Evolutionary conservation across 2,113 vertebrate species (phyloP), one percentile per base, ranked within the genome.

Genomic region (Corvus hawaiiensis): DNA sequence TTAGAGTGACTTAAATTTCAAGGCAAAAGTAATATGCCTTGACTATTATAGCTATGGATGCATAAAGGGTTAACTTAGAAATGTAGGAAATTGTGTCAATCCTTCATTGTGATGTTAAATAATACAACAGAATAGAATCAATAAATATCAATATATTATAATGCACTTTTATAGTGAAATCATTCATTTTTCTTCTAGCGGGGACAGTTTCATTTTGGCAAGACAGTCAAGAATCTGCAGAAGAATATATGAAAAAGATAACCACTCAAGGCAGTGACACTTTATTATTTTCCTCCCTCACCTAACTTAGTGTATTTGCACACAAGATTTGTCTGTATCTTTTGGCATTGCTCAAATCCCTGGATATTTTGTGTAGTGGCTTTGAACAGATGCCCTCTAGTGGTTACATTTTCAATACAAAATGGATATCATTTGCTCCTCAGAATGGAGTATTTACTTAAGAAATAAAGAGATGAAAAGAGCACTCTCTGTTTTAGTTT

Each of bases 381-480:
- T 96, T 96, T 88, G 91, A 95, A 89, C 55, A 80, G 63, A 71
- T 85, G 97, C 94, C 97, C 94, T 97, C 96, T 95, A 96, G 96
- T 97, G 96, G 97, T 74, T 97, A 93, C 32, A 37, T 85, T 96
- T 96, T 96, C 90, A 77, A 59, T 44, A 73, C 58, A 62, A 84
- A 96, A 82, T 63, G 28, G 68, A 12, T 55, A 84, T 79, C 0
- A 74, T 77, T 64, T 87, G 7, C 58, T 77, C 73, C 43, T 89
- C 68, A 90, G 79, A 94, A 93, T 62, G 26, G 48, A 52, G 22
- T 62, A 64, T 96, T 96, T 96, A 93, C 59, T 77, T 87, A 64
- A 48, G 32, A 92, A 78, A 22, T 49, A 51, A 84, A 78, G 82
- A 63, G n/a, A 80, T 58, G 11, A 56, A 91, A 91, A 81, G 33